These are phyloP conservation scores for Melitaea cinxia DNA, from an alignment of 1,140 invertebrate genomes.

Conservation along the genomic window DNA sequence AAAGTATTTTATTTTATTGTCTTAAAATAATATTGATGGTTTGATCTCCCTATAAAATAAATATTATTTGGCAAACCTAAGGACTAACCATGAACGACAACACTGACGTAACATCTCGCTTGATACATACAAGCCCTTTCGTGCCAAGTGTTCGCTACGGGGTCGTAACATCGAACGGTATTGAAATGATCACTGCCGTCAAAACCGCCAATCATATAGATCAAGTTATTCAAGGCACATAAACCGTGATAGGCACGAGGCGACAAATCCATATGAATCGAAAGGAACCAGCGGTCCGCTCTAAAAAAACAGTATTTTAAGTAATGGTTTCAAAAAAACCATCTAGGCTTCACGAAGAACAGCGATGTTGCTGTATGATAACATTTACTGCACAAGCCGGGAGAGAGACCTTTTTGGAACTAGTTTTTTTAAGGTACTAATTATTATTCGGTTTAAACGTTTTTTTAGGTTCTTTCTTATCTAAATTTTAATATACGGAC, in stretches of 20 bases:
- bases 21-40: not conserved
- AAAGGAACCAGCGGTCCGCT: conserved; percentile 85
- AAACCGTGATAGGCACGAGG: conserved; percentile 90
- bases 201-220: conserved; percentile 90
- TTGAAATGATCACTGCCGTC: conserved; percentile 89
- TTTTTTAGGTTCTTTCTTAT: too few species aligned
- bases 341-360: too few species aligned
- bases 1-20: not conserved
- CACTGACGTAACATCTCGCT: conserved; percentile 89
- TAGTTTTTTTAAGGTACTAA: too few species aligned
- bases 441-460: too few species aligned
- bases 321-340: too few species aligned
- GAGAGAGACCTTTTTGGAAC: too few species aligned
- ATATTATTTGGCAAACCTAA: not conserved
- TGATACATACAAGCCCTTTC: conserved; percentile 89
- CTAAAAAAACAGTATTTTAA: conserved; percentile 49
- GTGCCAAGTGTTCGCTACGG: conserved; percentile 84
- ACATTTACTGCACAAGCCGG: too few species aligned
- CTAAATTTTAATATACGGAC: too few species aligned
- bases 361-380: too few species aligned
- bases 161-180: conserved; percentile 86
- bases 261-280: conserved; percentile 83
- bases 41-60: not conserved
- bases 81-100: conserved; percentile 83
- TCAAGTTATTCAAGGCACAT: conserved; percentile 84